Percentiles rank a stretch among this genome's conserved stretches.
These are phyloP conservation scores for Hypotaenidia okinawae DNA, from an alignment of 2,797 vertebrate species.

Conservation along the genomic window DNA sequence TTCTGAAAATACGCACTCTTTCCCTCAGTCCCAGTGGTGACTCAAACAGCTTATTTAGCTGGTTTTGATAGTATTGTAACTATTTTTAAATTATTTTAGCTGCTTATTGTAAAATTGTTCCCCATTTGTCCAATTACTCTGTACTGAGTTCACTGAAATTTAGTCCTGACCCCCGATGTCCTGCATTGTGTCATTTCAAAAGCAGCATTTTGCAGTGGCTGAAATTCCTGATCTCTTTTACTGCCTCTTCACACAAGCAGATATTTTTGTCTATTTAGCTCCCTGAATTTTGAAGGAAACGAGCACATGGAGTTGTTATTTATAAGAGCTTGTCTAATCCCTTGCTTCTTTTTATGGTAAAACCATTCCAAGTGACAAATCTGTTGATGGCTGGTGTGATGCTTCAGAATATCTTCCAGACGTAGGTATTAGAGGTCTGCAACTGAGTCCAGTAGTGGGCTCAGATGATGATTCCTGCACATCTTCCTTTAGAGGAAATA, in stretches of 20 bases:
- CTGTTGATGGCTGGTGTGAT: neutral
- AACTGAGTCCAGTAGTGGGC: rapidly evolving
- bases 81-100: neutral
- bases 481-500: neutral
- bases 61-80: neutral
- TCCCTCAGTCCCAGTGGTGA: neutral
- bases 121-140: neutral
- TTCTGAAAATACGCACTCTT: neutral
- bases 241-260: neutral
- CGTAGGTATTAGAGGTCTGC: neutral
- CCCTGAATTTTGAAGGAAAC: neutral
- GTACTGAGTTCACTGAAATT: neutral
- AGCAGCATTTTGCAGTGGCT: neutral
- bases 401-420: neutral
- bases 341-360: slow-evolving; percentile 3
- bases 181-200: neutral
- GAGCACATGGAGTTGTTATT: neutral
- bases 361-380: neutral
- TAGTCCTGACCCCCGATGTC: neutral
- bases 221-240: neutral
- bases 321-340: slow-evolving; percentile 20
- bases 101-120: neutral
- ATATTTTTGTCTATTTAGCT: neutral
- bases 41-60: neutral
- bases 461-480: neutral